Evolutionary conservation across 92 coral and sea anemone genomes (phyloP), one percentile per base, ranked within the genome.

Genomic region (Hydrozoanthus gracilis): DNA sequence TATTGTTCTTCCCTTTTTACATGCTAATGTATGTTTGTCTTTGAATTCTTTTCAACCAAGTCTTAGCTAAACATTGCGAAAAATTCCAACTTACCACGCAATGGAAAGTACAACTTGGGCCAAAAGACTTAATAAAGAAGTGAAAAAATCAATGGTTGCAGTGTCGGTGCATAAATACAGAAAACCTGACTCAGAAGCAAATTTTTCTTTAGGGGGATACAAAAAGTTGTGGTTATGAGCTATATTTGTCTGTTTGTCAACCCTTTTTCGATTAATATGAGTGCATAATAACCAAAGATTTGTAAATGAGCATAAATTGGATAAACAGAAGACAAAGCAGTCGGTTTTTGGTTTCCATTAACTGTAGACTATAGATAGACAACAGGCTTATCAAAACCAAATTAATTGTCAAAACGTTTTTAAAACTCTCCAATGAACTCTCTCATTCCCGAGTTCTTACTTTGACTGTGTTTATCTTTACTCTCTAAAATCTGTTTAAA

Each of bases 1-100:
- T 74, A 17, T 74, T 74, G 79, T 48, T 44, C 18, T 74, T 74
- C 79, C 51, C 18, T 49, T 74, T 44, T 74, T 74, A 74, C 78
- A 47, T 46, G 39, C 78, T 74, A 74, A 74, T 74, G 46, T n/a
- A 3, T 74, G 39, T 74, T 74, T 74, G n/a, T 16, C 14, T 74
- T 74, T 49, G 58, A 47, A 48, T 74, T 47, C 76, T 27, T 67
- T 67, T 67, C 12, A 67, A 18, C 72, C 12, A 51, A 44, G 54
- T 48, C 51, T 74, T 74, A 18, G 20, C 60, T 51, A 60, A 12
- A 10, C 45, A 16, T 39, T 74, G 79, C 51, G 79, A 74, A 74
- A 50, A 6, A 18, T 74, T 74, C 7, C 9, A 48, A 7, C 20
- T 51, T 27, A 74, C 48, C 54, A 47, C 79, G 61, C 56, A 50